phyloP scores from a whole-genome alignment of 23 tunicate species.

The Oikopleura dioica region DNA sequence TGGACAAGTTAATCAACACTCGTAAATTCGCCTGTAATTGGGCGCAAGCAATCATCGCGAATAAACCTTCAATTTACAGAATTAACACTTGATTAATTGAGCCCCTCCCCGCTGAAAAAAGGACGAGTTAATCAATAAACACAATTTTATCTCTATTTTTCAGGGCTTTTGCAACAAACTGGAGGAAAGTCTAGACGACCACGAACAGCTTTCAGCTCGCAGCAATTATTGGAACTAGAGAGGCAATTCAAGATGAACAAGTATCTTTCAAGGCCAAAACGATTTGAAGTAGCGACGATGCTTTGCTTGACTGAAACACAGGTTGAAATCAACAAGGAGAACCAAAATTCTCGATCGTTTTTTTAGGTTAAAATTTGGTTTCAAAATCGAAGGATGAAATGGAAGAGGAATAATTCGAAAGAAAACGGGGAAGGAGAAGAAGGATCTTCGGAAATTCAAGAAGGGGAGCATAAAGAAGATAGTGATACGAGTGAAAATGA shows the following conservation, averaged over 20 bases:
- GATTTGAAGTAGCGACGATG: constrained; percentile 68
- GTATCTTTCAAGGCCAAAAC: constrained; percentile 60
- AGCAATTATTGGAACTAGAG: constrained; percentile 78
- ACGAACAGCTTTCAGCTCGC: constrained; percentile 81
- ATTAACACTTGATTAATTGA: no score
- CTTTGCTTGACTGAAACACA: constrained; percentile 64
- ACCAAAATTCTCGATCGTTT: background rate
- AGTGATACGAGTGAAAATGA: no score
- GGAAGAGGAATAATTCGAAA: constrained; percentile 36
- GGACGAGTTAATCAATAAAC: no score
- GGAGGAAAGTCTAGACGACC: constrained; percentile 52
- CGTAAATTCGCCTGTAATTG: no score
- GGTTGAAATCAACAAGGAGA: constrained; percentile 15
- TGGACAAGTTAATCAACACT: no score
- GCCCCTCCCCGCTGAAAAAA: no score
- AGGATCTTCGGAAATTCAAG: background rate
- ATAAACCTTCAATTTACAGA: no score
- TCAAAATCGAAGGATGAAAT: constrained; percentile 94
- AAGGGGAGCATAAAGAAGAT: no score
- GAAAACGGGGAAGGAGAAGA: background rate
- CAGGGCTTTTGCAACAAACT: background rate
- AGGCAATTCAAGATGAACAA: constrained; percentile 59
- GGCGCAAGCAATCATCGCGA: no score
- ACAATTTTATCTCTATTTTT: no score
- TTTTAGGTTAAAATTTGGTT: constrained; percentile 93